Conservation (phyloP, 2,797 vertebrate species). For the Percopsis omiscomaycus region DNA sequence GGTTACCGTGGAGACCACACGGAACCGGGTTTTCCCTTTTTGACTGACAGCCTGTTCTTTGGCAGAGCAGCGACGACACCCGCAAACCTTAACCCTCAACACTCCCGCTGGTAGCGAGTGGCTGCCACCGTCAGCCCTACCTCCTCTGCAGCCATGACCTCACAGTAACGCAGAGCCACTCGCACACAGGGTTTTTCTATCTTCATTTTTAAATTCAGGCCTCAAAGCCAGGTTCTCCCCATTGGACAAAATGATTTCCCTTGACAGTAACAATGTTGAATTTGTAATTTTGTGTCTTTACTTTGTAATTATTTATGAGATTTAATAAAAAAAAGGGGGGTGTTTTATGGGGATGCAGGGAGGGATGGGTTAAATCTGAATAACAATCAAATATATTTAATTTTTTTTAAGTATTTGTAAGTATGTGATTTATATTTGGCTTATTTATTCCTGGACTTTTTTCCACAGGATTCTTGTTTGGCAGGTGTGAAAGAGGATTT, state of each 20-base stretch:
- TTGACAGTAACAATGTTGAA: slow-evolving; percentile 23
- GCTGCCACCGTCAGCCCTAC: neutral
- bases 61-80: neutral
- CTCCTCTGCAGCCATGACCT: neutral
- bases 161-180: neutral
- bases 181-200: neutral
- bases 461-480: slow-evolving; percentile 27
- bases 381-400: slow-evolving; percentile 73
- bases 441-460: slow-evolving; percentile 70
- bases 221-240: neutral
- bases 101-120: slow-evolving; percentile 15
- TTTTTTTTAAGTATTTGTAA: slow-evolving; percentile 65
- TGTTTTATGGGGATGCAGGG: no score
- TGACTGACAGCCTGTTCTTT: slow-evolving; percentile 47
- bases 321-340: neutral
- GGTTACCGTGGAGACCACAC: slow-evolving; percentile 39
- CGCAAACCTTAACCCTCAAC: slow-evolving; percentile 60
- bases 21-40: slow-evolving; percentile 39
- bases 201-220: neutral
- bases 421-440: slow-evolving; percentile 64
- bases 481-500: slow-evolving; percentile 38
- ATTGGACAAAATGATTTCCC: slow-evolving; percentile 4
- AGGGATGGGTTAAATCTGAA: slow-evolving; percentile 46
- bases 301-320: slow-evolving; percentile 52
- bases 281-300: slow-evolving; percentile 36